A percentile compares a stretch with the other conserved stretches of the same genome.
Evolutionary conservation across 2,113 vertebrate genomes (phyloP).

Genomic region (Cephalopterus ornatus): DNA sequence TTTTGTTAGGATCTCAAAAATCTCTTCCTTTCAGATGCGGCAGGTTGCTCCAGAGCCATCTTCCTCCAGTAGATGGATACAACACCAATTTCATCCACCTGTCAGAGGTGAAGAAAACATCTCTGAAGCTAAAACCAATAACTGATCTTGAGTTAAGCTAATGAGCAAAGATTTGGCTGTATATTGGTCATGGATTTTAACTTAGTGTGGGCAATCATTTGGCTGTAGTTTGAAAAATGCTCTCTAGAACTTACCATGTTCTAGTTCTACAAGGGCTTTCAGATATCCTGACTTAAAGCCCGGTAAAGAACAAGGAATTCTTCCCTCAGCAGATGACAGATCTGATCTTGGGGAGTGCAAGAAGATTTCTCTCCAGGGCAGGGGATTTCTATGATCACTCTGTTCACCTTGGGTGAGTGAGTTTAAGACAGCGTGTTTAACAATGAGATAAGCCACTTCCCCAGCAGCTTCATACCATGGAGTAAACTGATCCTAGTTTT

Average conservation of each 20-base stretch:
- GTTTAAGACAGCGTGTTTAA: neutral
- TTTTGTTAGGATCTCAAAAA: neutral
- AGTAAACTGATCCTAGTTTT: neutral
- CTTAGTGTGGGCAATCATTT: neutral
- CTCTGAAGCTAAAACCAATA: neutral
- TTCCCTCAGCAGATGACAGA: neutral
- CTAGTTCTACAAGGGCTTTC: neutral
- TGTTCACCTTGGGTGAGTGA: neutral
- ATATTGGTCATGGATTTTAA: neutral
- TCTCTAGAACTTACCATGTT: neutral
- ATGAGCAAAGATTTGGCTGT: neutral
- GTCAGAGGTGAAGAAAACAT: neutral
- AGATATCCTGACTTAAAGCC: neutral
- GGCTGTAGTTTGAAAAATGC: neutral
- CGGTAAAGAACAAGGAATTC: neutral
- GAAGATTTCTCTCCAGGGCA: neutral
- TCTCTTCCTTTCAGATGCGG: neutral
- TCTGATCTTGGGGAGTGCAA: neutral
- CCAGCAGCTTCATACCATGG: neutral
- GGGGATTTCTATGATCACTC: neutral
- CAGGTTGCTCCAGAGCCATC: neutral
- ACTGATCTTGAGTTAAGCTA: neutral
- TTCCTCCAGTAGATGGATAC: neutral
- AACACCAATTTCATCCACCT: neutral
- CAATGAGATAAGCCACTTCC: neutral